Evolutionary conservation across 92 coral and sea anemone genomes (phyloP), one percentile per base, ranked within the genome.

Genomic region (Porites lobata): DNA sequence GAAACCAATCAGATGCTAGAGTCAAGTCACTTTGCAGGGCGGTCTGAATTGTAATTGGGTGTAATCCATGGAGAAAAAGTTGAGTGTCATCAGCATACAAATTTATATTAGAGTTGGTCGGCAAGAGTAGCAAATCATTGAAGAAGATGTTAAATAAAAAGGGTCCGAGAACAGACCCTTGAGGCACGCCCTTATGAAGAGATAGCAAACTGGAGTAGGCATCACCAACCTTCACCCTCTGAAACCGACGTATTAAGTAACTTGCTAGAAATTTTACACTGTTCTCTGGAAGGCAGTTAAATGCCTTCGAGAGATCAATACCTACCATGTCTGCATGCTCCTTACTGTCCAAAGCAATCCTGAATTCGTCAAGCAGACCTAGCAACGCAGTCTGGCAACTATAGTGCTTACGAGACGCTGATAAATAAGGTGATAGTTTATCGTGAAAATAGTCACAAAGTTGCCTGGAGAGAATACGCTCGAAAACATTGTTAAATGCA

Each of bases 341-440:
- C 63, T 69, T 65, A 62, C 43, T 85, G 64, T 90, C 90, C 79
- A 85, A 79, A 73, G 82, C 65, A 66, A 54, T 72, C 80, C 81
- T 89, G 53, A 76, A 84, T 64, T 89, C 81, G 43, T 89, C 92
- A 51, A 89, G 66, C 69, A 84, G 19, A 53, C 67, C 50, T 64
- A 89, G 84, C 75, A 84, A 76, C 43, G 91, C 58, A 62, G 92
- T 50, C 78, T 89, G 84, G 52, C 92, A 89, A 50, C 92, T 84
- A 84, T 75, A 76, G 54, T 84, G 50, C 65, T 84, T 89, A 24
- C 90, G 72, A 83, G 69, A 84, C 47, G 90, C 85, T 14, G 79
- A 78, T 3, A 32, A 32, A 32, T 32, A 32, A 32, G 38, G 38
- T 32, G 4, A 2, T 2, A 32, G 0, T 32, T 53, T 58, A 29